phyloP scores from a whole-genome alignment of 2,888 invertebrate species.

The Hanleya hanleyi region DNA sequence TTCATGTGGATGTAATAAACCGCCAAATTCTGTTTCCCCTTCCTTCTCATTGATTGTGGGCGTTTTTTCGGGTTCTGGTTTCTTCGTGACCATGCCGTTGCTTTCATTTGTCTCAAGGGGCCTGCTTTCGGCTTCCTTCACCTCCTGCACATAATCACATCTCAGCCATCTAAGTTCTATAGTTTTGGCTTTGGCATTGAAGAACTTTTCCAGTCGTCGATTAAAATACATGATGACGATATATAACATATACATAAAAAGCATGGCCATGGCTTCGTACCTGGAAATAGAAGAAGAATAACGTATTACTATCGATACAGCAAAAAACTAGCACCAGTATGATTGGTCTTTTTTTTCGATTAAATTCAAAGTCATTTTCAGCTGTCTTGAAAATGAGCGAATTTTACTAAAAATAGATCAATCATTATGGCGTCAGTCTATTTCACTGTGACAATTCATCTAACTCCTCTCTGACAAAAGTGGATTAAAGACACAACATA shows the following conservation, averaged over 20 bases:
- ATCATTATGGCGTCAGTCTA: no score
- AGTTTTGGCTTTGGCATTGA: not conserved
- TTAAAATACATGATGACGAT: conserved; percentile 90
- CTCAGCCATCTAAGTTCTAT: not conserved
- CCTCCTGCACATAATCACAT: not conserved
- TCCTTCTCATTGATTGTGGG: not conserved
- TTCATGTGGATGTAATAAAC: not conserved
- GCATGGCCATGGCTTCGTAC: conserved; percentile 91
- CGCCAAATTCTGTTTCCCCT: not conserved
- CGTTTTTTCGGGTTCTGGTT: not conserved
- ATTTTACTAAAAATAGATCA: no score
- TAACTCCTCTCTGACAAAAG: no score
- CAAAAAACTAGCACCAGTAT: no score
- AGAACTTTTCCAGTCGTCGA: conserved; percentile 72
- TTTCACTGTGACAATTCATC: no score
- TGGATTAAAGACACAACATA: no score
- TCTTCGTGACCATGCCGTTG: not conserved
- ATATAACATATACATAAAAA: conserved; percentile 89
- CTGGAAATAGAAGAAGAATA: conserved; percentile 74
- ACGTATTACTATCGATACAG: no score
- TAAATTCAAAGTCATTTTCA: no score
- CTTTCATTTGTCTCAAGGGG: not conserved
- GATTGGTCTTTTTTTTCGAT: no score
- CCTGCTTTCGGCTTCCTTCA: not conserved
- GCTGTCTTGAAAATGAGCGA: no score